phyloP scores from a whole-genome alignment of 2,797 vertebrate species.

The Takifugu rubripes region DNA sequence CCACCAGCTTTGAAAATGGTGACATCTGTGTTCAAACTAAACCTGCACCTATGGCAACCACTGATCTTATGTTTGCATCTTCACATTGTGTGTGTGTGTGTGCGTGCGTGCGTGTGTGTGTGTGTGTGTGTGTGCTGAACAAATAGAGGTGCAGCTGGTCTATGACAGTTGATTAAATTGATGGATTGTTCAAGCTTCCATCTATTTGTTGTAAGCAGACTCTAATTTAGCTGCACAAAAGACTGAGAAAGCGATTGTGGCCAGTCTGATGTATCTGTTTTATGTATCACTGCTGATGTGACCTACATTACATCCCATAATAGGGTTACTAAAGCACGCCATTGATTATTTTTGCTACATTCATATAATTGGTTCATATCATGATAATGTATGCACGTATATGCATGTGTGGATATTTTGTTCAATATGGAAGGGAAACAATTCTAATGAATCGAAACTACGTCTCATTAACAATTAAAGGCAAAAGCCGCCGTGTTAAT shows the following conservation, averaged over 20 bases:
- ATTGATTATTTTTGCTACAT: too few species aligned
- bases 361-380: too few species aligned
- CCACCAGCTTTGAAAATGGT: conserved; percentile 22
- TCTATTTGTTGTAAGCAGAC: not conserved
- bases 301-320: not conserved
- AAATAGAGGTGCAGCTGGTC: conserved; percentile 23
- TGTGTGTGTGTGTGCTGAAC: not conserved
- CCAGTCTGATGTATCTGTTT: conserved; percentile 1
- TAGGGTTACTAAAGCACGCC: too few species aligned
- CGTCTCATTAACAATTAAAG: not conserved
- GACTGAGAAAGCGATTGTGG: not conserved
- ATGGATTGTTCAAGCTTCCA: conserved; percentile 11
- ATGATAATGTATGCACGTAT: too few species aligned
- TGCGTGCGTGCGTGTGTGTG: not conserved
- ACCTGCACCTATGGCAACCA: conserved; percentile 1
- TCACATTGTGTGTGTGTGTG: not conserved
- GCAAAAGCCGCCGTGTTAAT: not conserved
- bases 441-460: conserved; percentile 2
- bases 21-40: conserved; percentile 13
- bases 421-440: not conserved
- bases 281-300: not conserved
- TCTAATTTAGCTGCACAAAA: too few species aligned
- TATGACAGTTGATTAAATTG: conserved; percentile 28
- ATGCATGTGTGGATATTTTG: not conserved
- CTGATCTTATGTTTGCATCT: too few species aligned